Evolutionary conservation across 2,113 vertebrate genomes (phyloP).

Genomic region (Bos javanicus): DNA sequence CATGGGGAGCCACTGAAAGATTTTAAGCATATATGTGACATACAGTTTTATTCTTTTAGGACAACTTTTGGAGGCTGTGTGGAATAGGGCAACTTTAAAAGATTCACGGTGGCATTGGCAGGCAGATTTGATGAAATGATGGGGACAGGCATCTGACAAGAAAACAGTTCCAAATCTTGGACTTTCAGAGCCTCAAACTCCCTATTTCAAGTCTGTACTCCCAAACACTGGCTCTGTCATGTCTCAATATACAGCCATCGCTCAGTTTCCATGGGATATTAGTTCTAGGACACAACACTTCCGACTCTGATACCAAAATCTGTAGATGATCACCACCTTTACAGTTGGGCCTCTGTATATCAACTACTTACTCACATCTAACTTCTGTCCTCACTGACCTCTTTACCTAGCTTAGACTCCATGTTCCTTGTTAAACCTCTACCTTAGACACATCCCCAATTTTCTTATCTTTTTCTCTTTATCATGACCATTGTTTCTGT

Average conservation of each 20-base stretch:
- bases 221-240: not conserved
- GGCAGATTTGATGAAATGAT: not conserved
- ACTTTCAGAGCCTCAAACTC: not conserved
- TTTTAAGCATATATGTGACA: not conserved
- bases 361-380: not conserved
- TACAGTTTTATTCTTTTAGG: not conserved
- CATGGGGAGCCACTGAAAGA: not conserved
- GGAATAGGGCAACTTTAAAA: not conserved
- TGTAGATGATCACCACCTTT: not conserved
- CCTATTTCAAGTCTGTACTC: not conserved
- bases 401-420: not conserved
- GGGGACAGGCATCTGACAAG: not conserved
- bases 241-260: not conserved
- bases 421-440: not conserved
- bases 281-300: not conserved
- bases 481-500: not conserved
- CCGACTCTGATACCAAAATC: not conserved
- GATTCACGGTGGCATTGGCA: not conserved
- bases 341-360: not conserved
- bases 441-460: not conserved
- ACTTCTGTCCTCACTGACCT: not conserved
- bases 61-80: not conserved
- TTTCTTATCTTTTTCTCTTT: not conserved
- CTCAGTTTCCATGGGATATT: not conserved
- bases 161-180: not conserved